Evolutionary conservation across 2,888 invertebrate species (phyloP), one percentile per base, ranked within the genome.

Genomic region (Oligia latruncula): DNA sequence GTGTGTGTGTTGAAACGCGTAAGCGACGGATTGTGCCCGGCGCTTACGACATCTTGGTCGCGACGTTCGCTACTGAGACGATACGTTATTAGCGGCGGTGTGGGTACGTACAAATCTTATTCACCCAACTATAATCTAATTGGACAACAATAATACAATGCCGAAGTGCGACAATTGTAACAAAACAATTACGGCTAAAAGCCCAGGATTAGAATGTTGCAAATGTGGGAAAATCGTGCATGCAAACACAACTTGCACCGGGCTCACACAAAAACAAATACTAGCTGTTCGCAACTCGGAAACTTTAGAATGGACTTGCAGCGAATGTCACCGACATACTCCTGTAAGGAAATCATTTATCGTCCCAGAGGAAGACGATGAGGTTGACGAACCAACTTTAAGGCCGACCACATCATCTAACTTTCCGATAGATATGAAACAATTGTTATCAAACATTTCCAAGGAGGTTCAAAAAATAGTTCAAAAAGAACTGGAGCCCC

Each of bases 261-360:
- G 40, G 40, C 65, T 65, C 20, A 65, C 65, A 23, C 66, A 66
- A 66, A 66, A 66, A 23, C 66, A 66, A 66, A 66, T 66, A 66
- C 49, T 40, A 13, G 66, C 66, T 23, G n/a, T 66, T 23, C 43
- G 66, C 49, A 49, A 15, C 13, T 49, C 66, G 6, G 66, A 66
- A 43, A 66, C 66, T n/a, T n/a, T 67, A n/a, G 67, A 46, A 15
- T 67, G n/a, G 67, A 46, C 67, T 46, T 67, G n/a, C 46, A 67
- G 43, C 17, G 46, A 67, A 67, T 67, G 46, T 40, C 43, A 67
- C 43, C 46, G 67, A n/a, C 67, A 67, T 67, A n/a, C n/a, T n/a
- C 43, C 67, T 15, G 46, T 67, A 8, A 67, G 67, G 67, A 67
- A 67, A n/a, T 67, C 67, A 46, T 67, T n/a, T 15, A 67, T 67